phyloP scores from a whole-genome alignment of 2,888 invertebrate genomes.

The Clepsis dumicolana region DNA sequence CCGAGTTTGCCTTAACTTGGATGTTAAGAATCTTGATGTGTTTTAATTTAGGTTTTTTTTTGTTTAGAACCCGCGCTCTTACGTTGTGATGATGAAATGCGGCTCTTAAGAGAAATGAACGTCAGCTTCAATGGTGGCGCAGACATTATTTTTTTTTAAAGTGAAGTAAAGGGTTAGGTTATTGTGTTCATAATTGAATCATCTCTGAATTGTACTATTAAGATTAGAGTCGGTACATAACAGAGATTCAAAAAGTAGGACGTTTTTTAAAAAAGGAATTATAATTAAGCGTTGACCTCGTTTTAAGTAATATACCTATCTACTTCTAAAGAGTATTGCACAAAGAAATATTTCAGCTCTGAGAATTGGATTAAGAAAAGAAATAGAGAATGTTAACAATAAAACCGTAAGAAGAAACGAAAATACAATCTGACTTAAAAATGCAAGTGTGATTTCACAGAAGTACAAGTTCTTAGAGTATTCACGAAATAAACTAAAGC shows the following conservation, averaged over 20 bases:
- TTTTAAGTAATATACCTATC: background rate
- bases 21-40: slow-evolving; percentile 44
- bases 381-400: background rate
- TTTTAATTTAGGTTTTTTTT: slow-evolving; percentile 46
- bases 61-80: slow-evolving; percentile 35
- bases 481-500: background rate
- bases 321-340: background rate
- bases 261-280: slow-evolving; percentile 7
- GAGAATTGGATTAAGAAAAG: background rate
- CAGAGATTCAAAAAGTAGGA: slow-evolving; percentile 30
- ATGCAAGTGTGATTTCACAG: background rate
- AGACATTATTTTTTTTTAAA: slow-evolving; percentile 45
- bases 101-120: slow-evolving; percentile 48
- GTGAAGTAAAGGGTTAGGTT: slow-evolving; percentile 45
- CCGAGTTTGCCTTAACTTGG: slow-evolving; percentile 49
- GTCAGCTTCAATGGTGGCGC: slow-evolving; percentile 33
- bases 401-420: background rate
- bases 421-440: background rate
- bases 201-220: slow-evolving; percentile 42
- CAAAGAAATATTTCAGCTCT: background rate
- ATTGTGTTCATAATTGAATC: slow-evolving; percentile 46
- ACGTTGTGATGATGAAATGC: slow-evolving; percentile 41
- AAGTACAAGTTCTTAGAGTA: too few relatives aligned
- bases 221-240: slow-evolving; percentile 37
- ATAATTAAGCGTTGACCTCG: slow-evolving; percentile 17